phyloP scores from a whole-genome alignment of 2,888 invertebrate genomes.

The Nowickia ferox region DNA sequence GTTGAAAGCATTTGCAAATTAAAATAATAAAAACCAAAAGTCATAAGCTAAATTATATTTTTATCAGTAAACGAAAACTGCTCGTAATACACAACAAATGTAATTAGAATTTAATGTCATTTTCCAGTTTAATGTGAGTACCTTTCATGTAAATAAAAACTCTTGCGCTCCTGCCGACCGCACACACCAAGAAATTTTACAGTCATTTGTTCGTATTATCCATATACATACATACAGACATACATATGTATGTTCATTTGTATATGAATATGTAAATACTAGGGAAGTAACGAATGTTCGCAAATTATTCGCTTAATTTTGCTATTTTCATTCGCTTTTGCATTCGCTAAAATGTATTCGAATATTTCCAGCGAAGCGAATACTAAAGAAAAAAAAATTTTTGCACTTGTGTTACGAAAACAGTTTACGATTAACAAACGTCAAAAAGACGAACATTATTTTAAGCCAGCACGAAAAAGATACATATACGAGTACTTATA shows the following conservation, averaged over 20 bases:
- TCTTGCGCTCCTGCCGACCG: not conserved
- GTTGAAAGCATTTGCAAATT: constrained; percentile 13
- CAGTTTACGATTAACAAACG: no score
- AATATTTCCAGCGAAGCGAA: no score
- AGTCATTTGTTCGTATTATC: constrained; percentile 3
- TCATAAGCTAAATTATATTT: constrained; percentile 61
- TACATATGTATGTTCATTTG: constrained; percentile 3
- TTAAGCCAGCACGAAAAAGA: no score
- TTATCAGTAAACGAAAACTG: constrained; percentile 55
- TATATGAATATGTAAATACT: not conserved
- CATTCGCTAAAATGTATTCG: no score
- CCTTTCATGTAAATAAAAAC: not conserved
- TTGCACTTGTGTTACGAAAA: no score
- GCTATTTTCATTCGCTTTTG: no score
- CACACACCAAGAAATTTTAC: constrained; percentile 12
- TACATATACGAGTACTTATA: no score
- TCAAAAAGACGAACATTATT: no score
- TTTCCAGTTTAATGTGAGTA: constrained; percentile 51
- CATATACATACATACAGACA: not conserved
- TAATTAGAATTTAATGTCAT: constrained; percentile 71
- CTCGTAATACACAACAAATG: constrained; percentile 45
- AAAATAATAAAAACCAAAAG: constrained; percentile 47
- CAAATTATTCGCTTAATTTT: no score
- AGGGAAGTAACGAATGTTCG: no score
- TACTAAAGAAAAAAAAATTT: no score